A percentile compares a stretch with the other conserved stretches of the same genome.
Evolutionary conservation across 2,888 invertebrate species (phyloP).

Genomic region (Pelosia muscerda): DNA sequence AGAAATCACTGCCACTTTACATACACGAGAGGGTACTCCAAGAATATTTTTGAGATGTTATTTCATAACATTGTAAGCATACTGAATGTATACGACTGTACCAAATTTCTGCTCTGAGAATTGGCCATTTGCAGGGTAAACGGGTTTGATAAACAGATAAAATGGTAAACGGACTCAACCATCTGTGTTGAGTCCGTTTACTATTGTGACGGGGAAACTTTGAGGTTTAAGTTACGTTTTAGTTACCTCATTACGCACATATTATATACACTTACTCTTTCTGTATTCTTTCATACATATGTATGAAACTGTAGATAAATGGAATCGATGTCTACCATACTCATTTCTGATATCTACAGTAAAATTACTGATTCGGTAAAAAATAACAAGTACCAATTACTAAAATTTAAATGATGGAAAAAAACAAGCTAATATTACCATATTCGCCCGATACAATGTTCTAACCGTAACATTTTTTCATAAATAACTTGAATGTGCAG

Average conservation of each 20-base stretch:
- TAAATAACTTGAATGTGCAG: slow-evolving; percentile 29
- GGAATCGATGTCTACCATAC: no score
- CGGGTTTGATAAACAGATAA: slow-evolving; percentile 2
- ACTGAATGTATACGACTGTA: background rate
- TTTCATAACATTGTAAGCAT: background rate
- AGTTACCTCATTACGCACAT: no score
- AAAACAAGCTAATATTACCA: slow-evolving; percentile 11
- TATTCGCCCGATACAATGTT: slow-evolving; percentile 20
- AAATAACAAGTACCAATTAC: background rate
- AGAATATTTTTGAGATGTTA: slow-evolving; percentile 2
- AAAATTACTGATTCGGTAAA: no score
- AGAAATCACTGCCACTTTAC: slow-evolving; percentile 5
- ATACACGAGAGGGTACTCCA: background rate
- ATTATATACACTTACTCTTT: background rate
- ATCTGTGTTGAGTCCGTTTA: no score
- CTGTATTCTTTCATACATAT: background rate
- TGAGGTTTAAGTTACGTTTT: background rate
- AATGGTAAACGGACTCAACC: background rate
- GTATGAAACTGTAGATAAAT: no score
- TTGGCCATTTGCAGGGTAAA: background rate
- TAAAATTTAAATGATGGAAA: background rate
- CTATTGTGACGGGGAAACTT: no score
- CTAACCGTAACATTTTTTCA: slow-evolving; percentile 18
- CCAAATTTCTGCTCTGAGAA: background rate
- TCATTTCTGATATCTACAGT: no score